Conservation (phyloP, 2,113 vertebrate genomes). For the Pteronura brasiliensis region DNA sequence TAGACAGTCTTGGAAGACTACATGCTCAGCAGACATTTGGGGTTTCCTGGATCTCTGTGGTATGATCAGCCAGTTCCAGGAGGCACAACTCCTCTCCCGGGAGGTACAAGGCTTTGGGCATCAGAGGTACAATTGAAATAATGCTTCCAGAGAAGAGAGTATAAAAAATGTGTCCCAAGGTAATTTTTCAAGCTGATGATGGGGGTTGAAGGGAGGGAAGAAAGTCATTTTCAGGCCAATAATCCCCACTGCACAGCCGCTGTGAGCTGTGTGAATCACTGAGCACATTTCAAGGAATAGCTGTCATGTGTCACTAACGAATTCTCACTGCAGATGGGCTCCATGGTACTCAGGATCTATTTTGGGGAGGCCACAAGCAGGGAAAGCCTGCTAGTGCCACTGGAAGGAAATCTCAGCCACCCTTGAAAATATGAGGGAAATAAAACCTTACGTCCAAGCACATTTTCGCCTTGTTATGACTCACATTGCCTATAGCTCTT, state of each 20-base stretch:
- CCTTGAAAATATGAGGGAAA: slow-evolving; percentile 7
- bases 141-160: neutral
- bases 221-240: slow-evolving; percentile 57
- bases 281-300: slow-evolving; percentile 58
- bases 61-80: neutral
- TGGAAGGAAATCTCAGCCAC: slow-evolving; percentile 10
- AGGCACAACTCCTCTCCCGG: neutral
- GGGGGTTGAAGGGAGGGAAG: neutral
- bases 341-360: neutral
- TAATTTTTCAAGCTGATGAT: slow-evolving; percentile 34
- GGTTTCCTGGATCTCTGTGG: neutral
- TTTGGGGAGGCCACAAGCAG: neutral
- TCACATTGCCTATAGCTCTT: neutral
- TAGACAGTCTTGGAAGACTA: neutral
- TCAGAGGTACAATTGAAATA: neutral
- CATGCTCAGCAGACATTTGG: neutral
- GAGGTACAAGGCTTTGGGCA: neutral
- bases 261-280: slow-evolving; percentile 49
- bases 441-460: neutral
- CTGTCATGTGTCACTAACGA: slow-evolving; percentile 40
- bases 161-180: neutral
- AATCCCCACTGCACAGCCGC: slow-evolving; percentile 3
- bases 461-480: neutral
- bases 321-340: slow-evolving; percentile 41
- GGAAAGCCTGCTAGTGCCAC: neutral